Base-by-base conservation (phyloP, 2,888 invertebrate species). In the Tenthredo notha region DNA sequence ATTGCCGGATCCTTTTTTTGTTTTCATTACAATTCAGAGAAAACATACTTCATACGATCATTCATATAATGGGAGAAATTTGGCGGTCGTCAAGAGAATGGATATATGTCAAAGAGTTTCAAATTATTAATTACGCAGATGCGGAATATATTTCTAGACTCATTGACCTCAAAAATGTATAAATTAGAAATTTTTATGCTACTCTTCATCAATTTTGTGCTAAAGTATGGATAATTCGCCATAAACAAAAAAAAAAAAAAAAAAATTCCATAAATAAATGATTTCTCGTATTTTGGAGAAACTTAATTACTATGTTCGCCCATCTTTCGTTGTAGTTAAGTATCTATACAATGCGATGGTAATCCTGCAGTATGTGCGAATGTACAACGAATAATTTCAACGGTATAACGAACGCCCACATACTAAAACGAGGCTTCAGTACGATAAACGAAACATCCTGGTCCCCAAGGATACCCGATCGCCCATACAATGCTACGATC, bases 381-480 rank as follows among this genome's bases (percentile, higher is more conserved):
- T n/a, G 50, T 77, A 29, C 50, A 47, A 25, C 25, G 10, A 15
- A 47, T 29, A 47, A 29, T 50, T 29, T 10, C 77, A 50, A 50
- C 33, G 21, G 25, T 54, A 77, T 50, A 15, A 74, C 29, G 54
- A 50, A 61, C 80, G 80, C 61, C 58, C 37, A 61, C 80, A 61
- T n/a, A 33, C 58, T 5, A 7, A 61, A 61, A 50, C 25, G 80
- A 61, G 80, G n/a, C 54, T 77, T 25, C 37, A 43, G 43, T 10
- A 4, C 74, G 43, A 74, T 3, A 18, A 37, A 61, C 61, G 58
- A 61, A 40, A 80, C 58, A 80, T 80, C 80, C 80, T 80, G 80
- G 80, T 80, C 58, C 40, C 25, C 80, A 80, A 80, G 80, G 80
- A 37, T 80, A 58, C 40, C 15, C 18, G 54, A 70, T 74, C 72